phyloP scores from a whole-genome alignment of 2,797 vertebrate species.

The Acanthurus lineatus region DNA sequence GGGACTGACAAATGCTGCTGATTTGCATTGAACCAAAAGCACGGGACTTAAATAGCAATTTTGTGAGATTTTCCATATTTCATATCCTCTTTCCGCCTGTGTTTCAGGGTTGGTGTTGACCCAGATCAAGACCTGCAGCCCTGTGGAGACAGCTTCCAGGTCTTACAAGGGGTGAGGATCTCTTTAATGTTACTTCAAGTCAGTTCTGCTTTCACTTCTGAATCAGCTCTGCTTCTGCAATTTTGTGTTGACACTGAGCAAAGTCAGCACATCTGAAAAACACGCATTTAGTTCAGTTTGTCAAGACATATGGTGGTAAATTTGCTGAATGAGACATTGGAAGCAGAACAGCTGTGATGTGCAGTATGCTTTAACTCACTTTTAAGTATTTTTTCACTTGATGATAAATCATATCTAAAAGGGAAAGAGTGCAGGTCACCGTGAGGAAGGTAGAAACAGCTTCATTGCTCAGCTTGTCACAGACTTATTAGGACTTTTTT shows the following conservation, averaged over 20 bases:
- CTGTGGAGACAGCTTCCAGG: slow-evolving; percentile 96
- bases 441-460: background rate
- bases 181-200: background rate
- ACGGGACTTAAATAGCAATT: background rate
- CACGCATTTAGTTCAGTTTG: background rate
- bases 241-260: background rate
- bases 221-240: slow-evolving; percentile 23
- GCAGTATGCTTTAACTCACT: background rate
- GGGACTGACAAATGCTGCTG: slow-evolving; percentile 1
- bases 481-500: background rate
- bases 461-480: background rate
- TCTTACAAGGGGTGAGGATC: slow-evolving; percentile 94
- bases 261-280: slow-evolving; percentile 23
- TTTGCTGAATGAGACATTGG: background rate
- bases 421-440: background rate
- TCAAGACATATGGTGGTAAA: background rate
- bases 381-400: background rate
- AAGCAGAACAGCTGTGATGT: background rate
- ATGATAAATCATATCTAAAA: slow-evolving; percentile 1
- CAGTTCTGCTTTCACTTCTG: background rate
- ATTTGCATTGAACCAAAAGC: background rate
- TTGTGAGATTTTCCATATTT: background rate
- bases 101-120: slow-evolving; percentile 93
- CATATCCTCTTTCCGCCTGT: background rate
- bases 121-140: slow-evolving; percentile 94